Conservation (phyloP, 2,113 vertebrate species). For the Myiozetetes cayanensis region DNA sequence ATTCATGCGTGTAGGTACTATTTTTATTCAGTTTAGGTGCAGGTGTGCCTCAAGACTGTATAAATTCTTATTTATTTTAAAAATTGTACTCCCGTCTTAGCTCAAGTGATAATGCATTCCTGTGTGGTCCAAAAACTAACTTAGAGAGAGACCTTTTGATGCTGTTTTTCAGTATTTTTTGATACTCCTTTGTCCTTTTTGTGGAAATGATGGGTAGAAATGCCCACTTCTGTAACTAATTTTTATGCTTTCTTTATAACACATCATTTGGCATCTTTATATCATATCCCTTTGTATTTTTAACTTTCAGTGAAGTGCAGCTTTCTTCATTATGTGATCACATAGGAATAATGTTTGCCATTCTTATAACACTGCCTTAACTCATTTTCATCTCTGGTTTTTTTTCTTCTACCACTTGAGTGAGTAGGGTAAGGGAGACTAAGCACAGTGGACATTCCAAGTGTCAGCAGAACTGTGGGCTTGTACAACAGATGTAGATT, state of each 20-base stretch:
- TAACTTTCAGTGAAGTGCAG: not conserved
- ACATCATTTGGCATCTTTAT: not conserved
- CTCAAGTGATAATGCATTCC: not conserved
- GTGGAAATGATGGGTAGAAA: not conserved
- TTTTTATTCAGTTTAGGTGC: not conserved
- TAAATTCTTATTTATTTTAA: not conserved
- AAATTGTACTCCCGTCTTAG: not conserved
- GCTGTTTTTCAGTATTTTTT: not conserved
- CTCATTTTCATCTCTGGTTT: not conserved
- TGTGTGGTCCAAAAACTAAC: not conserved
- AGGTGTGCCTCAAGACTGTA: rapidly evolving
- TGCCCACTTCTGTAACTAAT: not conserved
- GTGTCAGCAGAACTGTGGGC: not conserved
- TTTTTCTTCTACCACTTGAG: not conserved
- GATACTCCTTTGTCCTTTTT: not conserved
- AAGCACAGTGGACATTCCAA: not conserved
- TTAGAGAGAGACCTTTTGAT: not conserved
- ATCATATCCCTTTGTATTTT: not conserved
- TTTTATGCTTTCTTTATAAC: not conserved
- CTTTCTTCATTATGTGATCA: not conserved
- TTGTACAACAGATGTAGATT: not conserved
- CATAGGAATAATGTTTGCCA: not conserved
- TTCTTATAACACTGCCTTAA: not conserved
- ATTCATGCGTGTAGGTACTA: rapidly evolving
- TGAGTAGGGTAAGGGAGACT: not conserved